phyloP scores from a whole-genome alignment of 2,797 vertebrate species.

The Florisuga fusca region DNA sequence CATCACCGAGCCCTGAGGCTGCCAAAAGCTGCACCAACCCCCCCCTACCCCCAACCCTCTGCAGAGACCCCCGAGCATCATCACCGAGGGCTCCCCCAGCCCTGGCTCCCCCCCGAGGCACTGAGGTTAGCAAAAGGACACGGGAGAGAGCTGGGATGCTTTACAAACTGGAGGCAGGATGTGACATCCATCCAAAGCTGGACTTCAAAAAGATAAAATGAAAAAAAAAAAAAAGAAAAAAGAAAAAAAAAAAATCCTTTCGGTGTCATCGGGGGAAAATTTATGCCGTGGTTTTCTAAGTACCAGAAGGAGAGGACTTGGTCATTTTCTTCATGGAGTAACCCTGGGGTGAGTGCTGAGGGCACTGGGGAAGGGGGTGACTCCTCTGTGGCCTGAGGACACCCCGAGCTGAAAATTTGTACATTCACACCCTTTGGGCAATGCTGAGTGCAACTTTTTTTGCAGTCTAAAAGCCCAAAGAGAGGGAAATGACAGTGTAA shows the following conservation, averaged over 20 bases:
- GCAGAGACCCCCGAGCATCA: background rate
- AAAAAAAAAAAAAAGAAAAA: background rate
- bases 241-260: background rate
- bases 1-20: accelerated
- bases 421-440: background rate
- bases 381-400: background rate
- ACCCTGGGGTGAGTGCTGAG: background rate
- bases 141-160: background rate
- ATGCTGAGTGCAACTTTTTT: background rate
- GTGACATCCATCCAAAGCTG: background rate
- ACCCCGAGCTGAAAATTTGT: accelerated
- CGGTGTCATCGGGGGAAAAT: accelerated
- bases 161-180: background rate
- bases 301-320: background rate
- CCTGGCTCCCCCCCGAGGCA: background rate
- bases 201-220: background rate
- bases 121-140: background rate
- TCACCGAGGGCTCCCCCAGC: background rate
- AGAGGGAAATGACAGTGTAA: background rate
- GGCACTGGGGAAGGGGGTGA: background rate
- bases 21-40: background rate
- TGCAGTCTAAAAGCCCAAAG: background rate
- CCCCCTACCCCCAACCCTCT: background rate
- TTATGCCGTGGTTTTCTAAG: accelerated
- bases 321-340: background rate